Evolutionary conservation across 2,797 vertebrate genomes (phyloP).

Genomic region (Huso huso): DNA sequence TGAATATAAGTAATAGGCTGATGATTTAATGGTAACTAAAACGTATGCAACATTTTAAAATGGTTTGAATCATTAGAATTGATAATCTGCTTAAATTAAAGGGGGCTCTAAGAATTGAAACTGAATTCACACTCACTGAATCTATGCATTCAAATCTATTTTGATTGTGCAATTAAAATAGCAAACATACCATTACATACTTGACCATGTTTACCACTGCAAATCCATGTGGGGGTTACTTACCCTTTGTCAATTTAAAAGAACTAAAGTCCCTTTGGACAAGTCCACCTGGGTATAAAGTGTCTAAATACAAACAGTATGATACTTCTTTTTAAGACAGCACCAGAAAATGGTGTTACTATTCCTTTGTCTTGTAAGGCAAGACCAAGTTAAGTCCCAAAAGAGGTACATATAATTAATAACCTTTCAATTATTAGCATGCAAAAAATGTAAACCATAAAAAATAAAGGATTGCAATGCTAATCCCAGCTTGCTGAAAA

Average conservation of each 20-base stretch:
- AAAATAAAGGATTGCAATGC: conserved; percentile 32
- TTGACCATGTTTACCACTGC: background rate
- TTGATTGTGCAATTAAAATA: no score
- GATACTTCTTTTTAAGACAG: conserved; percentile 51
- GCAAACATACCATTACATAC: no score
- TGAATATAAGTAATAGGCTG: no score
- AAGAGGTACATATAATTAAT: conserved; percentile 64
- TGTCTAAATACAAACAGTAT: conserved; percentile 66
- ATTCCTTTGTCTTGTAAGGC: conserved; percentile 75
- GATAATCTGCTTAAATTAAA: no score
- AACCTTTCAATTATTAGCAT: conserved; percentile 44
- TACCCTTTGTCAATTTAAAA: no score
- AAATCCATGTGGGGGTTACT: no score
- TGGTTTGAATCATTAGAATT: no score
- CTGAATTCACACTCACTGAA: no score
- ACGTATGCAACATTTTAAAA: no score
- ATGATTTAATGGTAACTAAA: no score
- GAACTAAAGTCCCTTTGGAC: conserved; percentile 37
- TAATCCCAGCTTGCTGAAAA: conserved; percentile 53
- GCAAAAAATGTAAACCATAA: conserved; percentile 27
- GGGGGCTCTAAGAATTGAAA: no score
- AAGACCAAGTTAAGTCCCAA: conserved; percentile 74
- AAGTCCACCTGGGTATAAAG: conserved; percentile 56
- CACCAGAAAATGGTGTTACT: conserved; percentile 69
- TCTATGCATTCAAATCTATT: no score